Evolutionary conservation across 2,888 invertebrate genomes (phyloP).

Genomic region (Smittia sp.): DNA sequence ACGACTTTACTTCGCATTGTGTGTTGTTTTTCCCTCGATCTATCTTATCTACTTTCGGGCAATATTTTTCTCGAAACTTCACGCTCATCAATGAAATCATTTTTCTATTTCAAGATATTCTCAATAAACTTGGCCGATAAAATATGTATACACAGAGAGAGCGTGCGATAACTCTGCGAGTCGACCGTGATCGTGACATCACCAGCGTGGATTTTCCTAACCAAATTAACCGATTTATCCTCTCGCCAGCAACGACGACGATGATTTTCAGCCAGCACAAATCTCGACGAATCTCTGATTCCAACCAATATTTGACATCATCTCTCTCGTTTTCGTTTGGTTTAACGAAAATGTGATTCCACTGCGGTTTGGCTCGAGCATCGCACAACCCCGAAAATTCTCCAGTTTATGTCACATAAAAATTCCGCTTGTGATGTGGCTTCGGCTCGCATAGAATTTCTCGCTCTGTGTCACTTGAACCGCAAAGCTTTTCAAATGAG

Average conservation of each 20-base stretch:
- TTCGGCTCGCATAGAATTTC: neutral
- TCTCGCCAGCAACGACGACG: neutral
- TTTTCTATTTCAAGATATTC: slow-evolving; percentile 14
- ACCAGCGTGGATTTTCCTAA: neutral
- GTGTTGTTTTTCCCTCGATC: neutral
- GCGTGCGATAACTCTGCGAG: neutral
- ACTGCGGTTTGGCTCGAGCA: slow-evolving; percentile 5
- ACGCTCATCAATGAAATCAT: slow-evolving; percentile 18
- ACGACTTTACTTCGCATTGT: slow-evolving; percentile 17
- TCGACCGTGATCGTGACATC: slow-evolving; percentile 6
- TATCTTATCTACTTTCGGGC: slow-evolving; percentile 9
- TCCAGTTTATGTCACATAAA: slow-evolving; percentile 8
- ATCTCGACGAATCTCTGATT: neutral
- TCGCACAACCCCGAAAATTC: neutral
- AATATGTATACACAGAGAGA: too few relatives aligned
- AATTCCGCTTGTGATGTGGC: neutral
- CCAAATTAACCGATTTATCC: slow-evolving; percentile 15
- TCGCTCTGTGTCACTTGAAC: neutral
- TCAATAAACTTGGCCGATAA: neutral
- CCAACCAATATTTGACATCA: neutral
- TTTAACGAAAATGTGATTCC: neutral
- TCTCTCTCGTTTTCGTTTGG: neutral
- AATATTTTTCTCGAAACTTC: neutral
- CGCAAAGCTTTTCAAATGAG: neutral
- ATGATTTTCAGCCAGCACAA: neutral